Evolutionary conservation across 2,113 vertebrate genomes (phyloP).

Genomic region (Etia nguti): DNA sequence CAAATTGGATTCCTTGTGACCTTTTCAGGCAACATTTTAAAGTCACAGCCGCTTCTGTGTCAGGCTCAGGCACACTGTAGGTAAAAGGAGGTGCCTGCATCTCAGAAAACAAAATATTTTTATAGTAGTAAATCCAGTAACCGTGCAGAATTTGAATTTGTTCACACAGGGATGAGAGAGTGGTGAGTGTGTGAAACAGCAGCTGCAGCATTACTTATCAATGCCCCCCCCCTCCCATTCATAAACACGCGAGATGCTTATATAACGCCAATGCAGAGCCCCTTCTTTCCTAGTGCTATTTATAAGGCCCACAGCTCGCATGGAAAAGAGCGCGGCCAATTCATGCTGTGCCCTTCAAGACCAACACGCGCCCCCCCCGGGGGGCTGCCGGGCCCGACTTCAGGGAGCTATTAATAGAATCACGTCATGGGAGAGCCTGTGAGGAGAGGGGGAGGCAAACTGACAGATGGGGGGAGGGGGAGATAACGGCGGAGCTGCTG

Average conservation of each 20-base stretch:
- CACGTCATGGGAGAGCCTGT: conserved; percentile 50
- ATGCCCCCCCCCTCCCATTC: conserved; percentile 59
- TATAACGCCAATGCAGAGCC: conserved; percentile 53
- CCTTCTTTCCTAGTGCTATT: conserved; percentile 46
- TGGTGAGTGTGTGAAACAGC: background rate
- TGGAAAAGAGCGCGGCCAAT: conserved; percentile 20
- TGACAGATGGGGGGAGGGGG: conserved; percentile 48
- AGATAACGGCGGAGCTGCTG: background rate
- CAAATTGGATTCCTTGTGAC: background rate
- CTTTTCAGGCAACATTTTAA: background rate
- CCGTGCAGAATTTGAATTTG: background rate
- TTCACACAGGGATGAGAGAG: background rate
- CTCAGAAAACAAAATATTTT: background rate
- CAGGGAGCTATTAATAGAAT: conserved; percentile 68
- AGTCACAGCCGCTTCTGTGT: background rate
- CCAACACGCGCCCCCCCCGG: conserved; percentile 29
- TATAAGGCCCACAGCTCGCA: conserved; percentile 44
- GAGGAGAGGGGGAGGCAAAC: conserved; percentile 36
- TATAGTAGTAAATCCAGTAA: background rate
- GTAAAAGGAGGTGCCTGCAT: background rate
- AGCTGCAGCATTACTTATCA: conserved; percentile 56
- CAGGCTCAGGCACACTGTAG: background rate
- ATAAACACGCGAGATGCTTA: conserved; percentile 67
- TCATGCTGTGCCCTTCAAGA: conserved; percentile 69
- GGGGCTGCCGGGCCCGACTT: conserved; percentile 50